Percentiles rank a stretch among this genome's conserved stretches.
These are phyloP conservation scores for Yponomeuta cagnagella DNA, from an alignment of 2,888 invertebrate genomes.

Conservation along the genomic window DNA sequence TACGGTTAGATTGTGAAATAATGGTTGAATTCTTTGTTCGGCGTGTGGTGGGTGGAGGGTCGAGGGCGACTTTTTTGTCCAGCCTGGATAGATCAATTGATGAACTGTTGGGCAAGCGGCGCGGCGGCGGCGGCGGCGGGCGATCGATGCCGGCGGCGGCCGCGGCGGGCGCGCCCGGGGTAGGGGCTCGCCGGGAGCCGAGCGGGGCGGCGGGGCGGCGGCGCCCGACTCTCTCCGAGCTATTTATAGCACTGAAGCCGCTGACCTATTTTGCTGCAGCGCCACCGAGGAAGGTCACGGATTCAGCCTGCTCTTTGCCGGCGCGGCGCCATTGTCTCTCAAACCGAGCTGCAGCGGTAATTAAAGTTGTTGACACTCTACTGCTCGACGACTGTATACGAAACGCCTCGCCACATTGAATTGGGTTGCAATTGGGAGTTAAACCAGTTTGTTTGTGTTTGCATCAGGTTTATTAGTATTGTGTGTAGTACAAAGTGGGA, in stretches of 20 bases:
- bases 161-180: conserved; percentile 33
- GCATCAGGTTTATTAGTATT: neutral
- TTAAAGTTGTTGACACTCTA: conserved; percentile 70
- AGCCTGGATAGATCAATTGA: conserved; percentile 29
- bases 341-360: conserved; percentile 69
- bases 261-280: conserved; percentile 75
- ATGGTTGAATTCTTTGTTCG: neutral
- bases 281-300: conserved; percentile 72
- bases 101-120: conserved; percentile 32
- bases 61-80: neutral
- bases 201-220: conserved; percentile 52
- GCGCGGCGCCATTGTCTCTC: conserved; percentile 69
- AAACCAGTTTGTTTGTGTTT: neutral
- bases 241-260: conserved; percentile 75
- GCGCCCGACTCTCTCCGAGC: conserved; percentile 73
- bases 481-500: neutral
- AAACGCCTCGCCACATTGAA: neutral
- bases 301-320: conserved; percentile 66
- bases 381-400: conserved; percentile 28
- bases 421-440: conserved; percentile 3
- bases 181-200: conserved; percentile 21
- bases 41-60: neutral
- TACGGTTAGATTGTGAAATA: conserved; percentile 2
- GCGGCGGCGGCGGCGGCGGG: conserved; percentile 27
- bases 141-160: conserved; percentile 38